Evolutionary conservation across 2,888 invertebrate genomes (phyloP), one percentile per base, ranked within the genome.

Genomic region (Epinotia ramella): DNA sequence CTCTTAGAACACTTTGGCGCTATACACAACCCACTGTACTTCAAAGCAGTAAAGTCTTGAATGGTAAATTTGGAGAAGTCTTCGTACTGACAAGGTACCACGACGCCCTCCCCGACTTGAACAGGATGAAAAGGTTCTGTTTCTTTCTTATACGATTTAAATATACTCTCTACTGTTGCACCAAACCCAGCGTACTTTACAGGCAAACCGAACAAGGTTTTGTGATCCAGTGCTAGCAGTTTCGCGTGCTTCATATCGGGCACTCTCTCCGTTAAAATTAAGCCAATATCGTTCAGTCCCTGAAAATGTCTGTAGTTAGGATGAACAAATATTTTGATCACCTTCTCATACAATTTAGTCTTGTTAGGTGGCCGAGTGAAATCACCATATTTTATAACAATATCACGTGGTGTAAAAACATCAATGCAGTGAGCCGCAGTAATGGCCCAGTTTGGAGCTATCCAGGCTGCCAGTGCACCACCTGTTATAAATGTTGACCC

Each of bases 181-280:
- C 66, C 66, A 53, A 66, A 66, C 11, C 66, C 66, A 4, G 66
- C 66, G 53, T 53, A 66, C n/a, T 28, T 66, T 2, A 66, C 66
- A 24, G 4, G 66, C 9, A 66, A n/a, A 0, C 28, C 28, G 1
- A 66, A 9, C 0, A 53, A 66, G 5, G 28, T 66, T n/a, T 53
- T 28, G 20, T 65, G 16, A 65, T 65, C 65, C 16, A 65, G 24
- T 11, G 63, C 40, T 18, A 63, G 11, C 1, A 63, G 11, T 18
- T 5, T 63, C 11, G 12, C 63, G 1, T 44, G 18, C 20, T 28
- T n/a, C 11, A 18, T 44, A 1, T 11, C 11, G 3, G 44, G 63
- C 1, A 44, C 18, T 12, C 3, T 44, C 11, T 63, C 18, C 11
- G 18, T 12, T 0, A 44, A 63, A 44, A 63, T 9, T 3, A 64